These are phyloP conservation scores for Smittia aterrima DNA, from an alignment of 2,888 invertebrate genomes.

Conservation along the genomic window DNA sequence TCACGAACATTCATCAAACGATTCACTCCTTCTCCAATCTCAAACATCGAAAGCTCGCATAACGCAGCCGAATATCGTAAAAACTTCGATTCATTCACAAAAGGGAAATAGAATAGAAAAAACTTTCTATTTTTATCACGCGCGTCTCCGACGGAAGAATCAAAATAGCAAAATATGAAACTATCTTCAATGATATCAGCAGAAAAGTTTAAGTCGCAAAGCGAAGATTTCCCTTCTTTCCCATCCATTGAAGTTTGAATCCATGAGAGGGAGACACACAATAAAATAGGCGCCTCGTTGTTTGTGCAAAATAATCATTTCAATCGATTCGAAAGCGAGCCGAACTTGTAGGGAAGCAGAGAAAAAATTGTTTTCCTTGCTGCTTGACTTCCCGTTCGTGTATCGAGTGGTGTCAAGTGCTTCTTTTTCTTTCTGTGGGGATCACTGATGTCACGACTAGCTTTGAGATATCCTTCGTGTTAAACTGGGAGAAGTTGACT, in stretches of 20 bases:
- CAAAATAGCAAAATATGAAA: not conserved
- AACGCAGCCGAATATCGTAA: not conserved
- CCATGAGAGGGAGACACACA: constrained; percentile 29
- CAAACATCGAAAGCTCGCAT: not conserved
- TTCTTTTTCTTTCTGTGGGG: no score
- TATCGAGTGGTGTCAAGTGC: not conserved
- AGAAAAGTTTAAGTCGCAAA: constrained; percentile 3
- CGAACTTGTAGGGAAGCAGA: not conserved
- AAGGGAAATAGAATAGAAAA: not conserved
- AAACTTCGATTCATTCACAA: constrained; percentile 8
- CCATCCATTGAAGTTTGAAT: not conserved
- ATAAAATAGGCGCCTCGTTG: constrained; percentile 41
- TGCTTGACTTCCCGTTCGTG: not conserved
- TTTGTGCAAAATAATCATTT: constrained; percentile 40
- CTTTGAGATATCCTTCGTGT: no score
- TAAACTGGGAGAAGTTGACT: no score
- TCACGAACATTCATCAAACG: not conserved
- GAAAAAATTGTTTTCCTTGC: not conserved
- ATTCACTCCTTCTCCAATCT: not conserved
- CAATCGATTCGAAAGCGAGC: constrained; percentile 30
- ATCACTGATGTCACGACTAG: no score
- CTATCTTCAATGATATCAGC: constrained; percentile 19
- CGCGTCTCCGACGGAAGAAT: not conserved
- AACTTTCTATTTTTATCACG: not conserved
- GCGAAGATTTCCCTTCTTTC: not conserved